Conservation (phyloP, 2,797 vertebrate genomes). For the Manis pentadactyla region DNA sequence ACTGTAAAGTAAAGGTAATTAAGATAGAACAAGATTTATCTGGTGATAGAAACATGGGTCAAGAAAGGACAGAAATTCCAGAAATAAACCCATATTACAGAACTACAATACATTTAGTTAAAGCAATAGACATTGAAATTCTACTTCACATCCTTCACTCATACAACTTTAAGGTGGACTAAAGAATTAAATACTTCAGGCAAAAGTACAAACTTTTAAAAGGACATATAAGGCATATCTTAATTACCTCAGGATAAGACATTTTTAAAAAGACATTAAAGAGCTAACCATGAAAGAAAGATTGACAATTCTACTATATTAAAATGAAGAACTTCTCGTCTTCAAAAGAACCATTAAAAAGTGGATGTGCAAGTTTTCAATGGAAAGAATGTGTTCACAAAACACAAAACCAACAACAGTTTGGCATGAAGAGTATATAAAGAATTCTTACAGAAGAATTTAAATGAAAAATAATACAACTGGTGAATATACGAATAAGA, state of each 20-base stretch:
- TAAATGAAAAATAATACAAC: neutral
- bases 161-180: neutral
- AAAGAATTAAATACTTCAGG: conserved; percentile 39
- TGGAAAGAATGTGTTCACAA: neutral
- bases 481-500: neutral
- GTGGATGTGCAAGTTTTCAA: neutral
- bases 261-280: neutral
- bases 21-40: neutral
- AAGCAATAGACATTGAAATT: neutral
- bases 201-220: conserved; percentile 18
- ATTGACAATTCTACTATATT: neutral
- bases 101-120: neutral
- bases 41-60: neutral
- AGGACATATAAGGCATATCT: neutral
- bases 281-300: conserved; percentile 26
- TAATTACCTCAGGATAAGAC: neutral
- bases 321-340: conserved; percentile 14
- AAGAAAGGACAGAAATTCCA: neutral
- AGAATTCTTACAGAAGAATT: neutral
- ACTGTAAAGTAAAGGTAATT: conserved; percentile 30
- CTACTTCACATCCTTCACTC: neutral
- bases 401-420: conserved; percentile 6
- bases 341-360: conserved; percentile 47
- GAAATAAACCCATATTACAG: neutral
- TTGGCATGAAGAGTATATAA: neutral